Evolutionary conservation across 1,140 invertebrate species (phyloP).

Genomic region (Patella vulgata): DNA sequence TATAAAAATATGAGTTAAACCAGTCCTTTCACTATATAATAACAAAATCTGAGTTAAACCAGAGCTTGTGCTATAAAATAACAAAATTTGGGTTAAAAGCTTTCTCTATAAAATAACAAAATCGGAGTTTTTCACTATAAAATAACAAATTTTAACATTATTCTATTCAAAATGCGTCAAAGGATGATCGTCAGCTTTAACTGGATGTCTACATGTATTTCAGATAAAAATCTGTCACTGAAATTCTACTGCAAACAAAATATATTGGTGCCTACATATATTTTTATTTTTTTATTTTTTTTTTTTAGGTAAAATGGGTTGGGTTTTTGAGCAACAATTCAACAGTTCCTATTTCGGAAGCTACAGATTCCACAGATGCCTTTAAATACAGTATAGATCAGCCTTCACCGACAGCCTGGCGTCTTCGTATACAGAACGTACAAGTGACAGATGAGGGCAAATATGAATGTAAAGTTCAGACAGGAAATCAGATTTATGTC

Average conservation of each 20-base stretch:
- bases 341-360: slow-evolving; percentile 31
- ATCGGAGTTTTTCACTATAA: neutral
- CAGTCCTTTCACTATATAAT: neutral
- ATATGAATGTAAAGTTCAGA: slow-evolving; percentile 46
- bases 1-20: neutral
- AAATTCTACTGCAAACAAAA: slow-evolving; percentile 7
- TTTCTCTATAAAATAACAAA: too few species aligned
- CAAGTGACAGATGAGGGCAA: slow-evolving; percentile 44
- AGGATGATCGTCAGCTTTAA: too few species aligned
- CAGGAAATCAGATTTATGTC: slow-evolving; percentile 35
- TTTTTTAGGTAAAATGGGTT: slow-evolving; percentile 41
- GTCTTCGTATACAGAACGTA: slow-evolving; percentile 47
- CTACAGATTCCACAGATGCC: slow-evolving; percentile 40
- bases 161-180: too few species aligned
- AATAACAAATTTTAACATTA: neutral
- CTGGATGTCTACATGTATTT: too few species aligned
- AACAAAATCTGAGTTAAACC: neutral
- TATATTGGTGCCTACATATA: too few species aligned
- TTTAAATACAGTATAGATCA: slow-evolving; percentile 46
- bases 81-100: too few species aligned
- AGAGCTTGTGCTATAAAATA: neutral
- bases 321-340: slow-evolving; percentile 8
- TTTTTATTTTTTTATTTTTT: neutral
- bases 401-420: slow-evolving; percentile 44
- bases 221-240: neutral